Percentiles rank a stretch among this genome's conserved stretches.
phyloP scores from a whole-genome alignment of 53 echinoderm and acorn worm genomes.

The Glandiceps talaboti region DNA sequence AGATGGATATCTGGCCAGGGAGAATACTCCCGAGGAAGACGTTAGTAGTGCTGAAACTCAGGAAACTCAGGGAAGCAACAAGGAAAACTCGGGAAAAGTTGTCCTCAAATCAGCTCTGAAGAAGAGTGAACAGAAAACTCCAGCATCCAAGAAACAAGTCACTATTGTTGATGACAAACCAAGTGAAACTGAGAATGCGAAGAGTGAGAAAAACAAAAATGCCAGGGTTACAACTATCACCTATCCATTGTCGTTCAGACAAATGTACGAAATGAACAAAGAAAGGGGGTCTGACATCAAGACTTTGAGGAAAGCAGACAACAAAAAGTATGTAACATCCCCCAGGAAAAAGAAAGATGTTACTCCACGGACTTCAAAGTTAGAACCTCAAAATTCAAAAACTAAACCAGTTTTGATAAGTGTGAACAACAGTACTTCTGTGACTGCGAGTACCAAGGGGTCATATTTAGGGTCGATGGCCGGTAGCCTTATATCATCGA shows the following conservation, averaged over 20 bases:
- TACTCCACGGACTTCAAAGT: not conserved
- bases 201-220: not conserved
- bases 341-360: not conserved
- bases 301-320: not conserved
- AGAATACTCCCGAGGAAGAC: not conserved
- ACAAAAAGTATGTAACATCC: not conserved
- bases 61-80: too few relatives aligned
- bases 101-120: not conserved
- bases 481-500: not conserved
- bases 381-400: not conserved
- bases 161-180: not conserved
- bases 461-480: too few relatives aligned
- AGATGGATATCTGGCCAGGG: not conserved
- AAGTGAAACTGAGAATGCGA: not conserved
- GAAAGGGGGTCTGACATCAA: not conserved
- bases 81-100: not conserved
- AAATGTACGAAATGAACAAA: not conserved
- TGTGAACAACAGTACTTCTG: not conserved
- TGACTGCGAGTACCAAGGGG: not conserved
- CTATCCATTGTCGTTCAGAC: not conserved
- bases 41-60: not conserved
- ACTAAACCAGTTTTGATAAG: not conserved
- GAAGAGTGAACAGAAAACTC: not conserved
- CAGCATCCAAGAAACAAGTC: not conserved
- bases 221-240: not conserved